Conservation (phyloP, 2,113 vertebrate genomes). For the Stomatorhinus ivindoensis region DNA sequence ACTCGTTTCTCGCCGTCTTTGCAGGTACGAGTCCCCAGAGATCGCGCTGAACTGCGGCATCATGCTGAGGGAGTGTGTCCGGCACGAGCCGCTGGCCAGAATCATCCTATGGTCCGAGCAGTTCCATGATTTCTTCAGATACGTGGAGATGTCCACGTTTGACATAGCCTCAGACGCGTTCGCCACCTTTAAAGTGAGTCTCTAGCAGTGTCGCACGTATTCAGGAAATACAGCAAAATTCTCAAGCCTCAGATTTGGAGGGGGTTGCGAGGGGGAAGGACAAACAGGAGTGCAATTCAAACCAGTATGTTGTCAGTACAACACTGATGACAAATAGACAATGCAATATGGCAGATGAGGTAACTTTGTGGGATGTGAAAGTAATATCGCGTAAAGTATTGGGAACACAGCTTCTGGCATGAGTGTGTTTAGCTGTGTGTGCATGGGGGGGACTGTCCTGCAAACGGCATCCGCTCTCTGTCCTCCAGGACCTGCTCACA, state of each 20-base stretch:
- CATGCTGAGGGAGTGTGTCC: slow-evolving; percentile 77
- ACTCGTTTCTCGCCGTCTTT: not conserved
- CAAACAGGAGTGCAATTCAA: not conserved
- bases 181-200: slow-evolving; percentile 74
- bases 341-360: not conserved
- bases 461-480: slow-evolving; percentile 11
- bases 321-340: not conserved
- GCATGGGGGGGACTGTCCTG: not conserved
- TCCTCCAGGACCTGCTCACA: slow-evolving; percentile 71
- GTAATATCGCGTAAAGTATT: not conserved
- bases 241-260: not conserved
- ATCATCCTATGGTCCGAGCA: slow-evolving; percentile 78
- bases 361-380: not conserved
- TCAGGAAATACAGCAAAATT: not conserved
- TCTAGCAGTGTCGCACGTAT: not conserved
- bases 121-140: slow-evolving; percentile 84
- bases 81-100: slow-evolving; percentile 75
- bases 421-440: not conserved
- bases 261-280: not conserved
- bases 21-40: slow-evolving; percentile 74
- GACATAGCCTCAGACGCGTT: slow-evolving; percentile 78
- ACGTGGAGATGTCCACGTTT: slow-evolving; percentile 79
- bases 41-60: slow-evolving; percentile 79
- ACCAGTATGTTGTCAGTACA: not conserved
- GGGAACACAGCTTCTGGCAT: not conserved